Conservation (phyloP, 2,888 invertebrate genomes). For the Rhagonycha fulva region DNA sequence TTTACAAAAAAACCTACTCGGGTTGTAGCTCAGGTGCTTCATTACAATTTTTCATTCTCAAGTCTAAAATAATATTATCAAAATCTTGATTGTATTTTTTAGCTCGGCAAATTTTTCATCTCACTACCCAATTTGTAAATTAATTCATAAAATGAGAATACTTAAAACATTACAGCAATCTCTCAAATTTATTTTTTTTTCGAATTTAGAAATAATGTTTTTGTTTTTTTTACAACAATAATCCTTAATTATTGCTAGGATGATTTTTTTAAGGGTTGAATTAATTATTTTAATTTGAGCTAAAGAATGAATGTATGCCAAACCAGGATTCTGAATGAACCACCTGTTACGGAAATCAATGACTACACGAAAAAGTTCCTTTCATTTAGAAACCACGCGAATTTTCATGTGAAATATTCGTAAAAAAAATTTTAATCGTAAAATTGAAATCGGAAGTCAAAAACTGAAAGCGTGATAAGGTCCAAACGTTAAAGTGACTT, state of each 20-base stretch:
- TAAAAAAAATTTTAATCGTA: background rate
- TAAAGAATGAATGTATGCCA: slow-evolving; percentile 14
- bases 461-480: background rate
- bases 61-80: background rate
- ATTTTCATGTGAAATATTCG: background rate
- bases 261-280: background rate
- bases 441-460: background rate
- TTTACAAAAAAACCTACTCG: background rate
- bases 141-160: background rate
- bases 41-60: background rate
- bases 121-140: background rate
- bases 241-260: background rate
- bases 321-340: slow-evolving; percentile 33
- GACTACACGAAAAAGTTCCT: slow-evolving; percentile 26
- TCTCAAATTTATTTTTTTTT: background rate
- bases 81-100: background rate
- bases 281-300: background rate
- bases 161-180: background rate
- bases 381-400: slow-evolving; percentile 6
- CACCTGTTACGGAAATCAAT: slow-evolving; percentile 37
- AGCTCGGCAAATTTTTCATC: background rate
- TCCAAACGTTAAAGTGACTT: background rate
- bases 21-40: background rate
- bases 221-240: background rate
- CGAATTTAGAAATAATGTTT: background rate